These are phyloP conservation scores for Xanthostigma xanthostigma DNA, from an alignment of 2,888 invertebrate genomes.

Conservation along the genomic window DNA sequence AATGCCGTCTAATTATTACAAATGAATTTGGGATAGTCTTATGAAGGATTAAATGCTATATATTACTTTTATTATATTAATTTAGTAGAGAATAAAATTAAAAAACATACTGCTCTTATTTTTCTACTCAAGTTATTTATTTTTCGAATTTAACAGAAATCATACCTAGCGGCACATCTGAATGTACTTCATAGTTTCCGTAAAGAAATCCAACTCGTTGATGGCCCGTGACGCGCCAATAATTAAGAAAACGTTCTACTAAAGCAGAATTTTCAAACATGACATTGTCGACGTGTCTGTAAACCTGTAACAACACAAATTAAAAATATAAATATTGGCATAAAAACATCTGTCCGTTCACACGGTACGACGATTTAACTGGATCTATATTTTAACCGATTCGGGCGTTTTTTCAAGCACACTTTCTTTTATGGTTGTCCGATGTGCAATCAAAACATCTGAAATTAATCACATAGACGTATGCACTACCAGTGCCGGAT, in stretches of 20 bases:
- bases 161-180: constrained; percentile 75
- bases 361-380: no score
- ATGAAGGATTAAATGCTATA: not conserved
- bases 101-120: no score
- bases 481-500: no score
- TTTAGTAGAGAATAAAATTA: no score
- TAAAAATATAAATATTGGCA: not conserved
- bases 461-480: no score
- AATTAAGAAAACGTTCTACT: constrained; percentile 90
- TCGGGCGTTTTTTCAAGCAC: no score
- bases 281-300: constrained; percentile 93
- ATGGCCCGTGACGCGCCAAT: constrained; percentile 87
- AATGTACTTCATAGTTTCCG: constrained; percentile 82
- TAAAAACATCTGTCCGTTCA: not conserved
- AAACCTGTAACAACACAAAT: constrained; percentile 40
- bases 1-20: not conserved
- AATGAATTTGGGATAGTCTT: not conserved
- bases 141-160: not conserved
- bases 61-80: no score
- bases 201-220: constrained; percentile 89
- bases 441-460: no score
- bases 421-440: no score
- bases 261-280: constrained; percentile 90
- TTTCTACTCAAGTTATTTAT: no score
- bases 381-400: no score